These are phyloP conservation scores for Calliphora vicina DNA, from an alignment of 1,140 invertebrate genomes.

Conservation along the genomic window DNA sequence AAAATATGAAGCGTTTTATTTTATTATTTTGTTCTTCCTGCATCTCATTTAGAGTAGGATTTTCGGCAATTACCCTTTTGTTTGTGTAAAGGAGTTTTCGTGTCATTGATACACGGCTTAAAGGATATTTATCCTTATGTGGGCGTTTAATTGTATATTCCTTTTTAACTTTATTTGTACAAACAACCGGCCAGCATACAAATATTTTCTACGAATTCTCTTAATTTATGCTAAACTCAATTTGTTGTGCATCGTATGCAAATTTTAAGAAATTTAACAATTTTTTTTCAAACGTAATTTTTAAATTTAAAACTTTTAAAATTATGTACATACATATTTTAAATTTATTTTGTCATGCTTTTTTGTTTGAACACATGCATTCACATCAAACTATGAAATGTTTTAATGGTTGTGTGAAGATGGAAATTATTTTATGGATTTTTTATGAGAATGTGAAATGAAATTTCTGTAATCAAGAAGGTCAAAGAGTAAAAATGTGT, in stretches of 20 bases:
- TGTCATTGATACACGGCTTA: conserved; percentile 11
- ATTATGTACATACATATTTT: no score
- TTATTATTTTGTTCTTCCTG: neutral
- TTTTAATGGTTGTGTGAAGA: no score
- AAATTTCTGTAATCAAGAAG: no score
- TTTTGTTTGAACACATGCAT: no score
- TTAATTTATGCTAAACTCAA: neutral
- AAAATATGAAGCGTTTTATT: neutral
- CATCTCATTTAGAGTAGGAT: conserved; percentile 21
- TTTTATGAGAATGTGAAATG: no score
- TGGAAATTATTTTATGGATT: no score
- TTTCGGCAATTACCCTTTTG: conserved; percentile 30
- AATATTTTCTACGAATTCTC: neutral
- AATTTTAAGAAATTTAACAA: neutral
- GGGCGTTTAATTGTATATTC: conserved; percentile 33
- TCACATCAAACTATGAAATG: no score
- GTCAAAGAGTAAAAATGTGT: no score
- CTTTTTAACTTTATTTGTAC: neutral
- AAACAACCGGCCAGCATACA: neutral
- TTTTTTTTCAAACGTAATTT: neutral
- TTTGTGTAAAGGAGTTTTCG: conserved; percentile 4
- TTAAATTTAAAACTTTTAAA: neutral
- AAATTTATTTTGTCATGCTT: no score
- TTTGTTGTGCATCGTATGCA: conserved; percentile 28
- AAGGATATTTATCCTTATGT: conserved; percentile 5